Evolutionary conservation across 2,113 vertebrate genomes (phyloP).

Genomic region (Phylloscopus trochilus): DNA sequence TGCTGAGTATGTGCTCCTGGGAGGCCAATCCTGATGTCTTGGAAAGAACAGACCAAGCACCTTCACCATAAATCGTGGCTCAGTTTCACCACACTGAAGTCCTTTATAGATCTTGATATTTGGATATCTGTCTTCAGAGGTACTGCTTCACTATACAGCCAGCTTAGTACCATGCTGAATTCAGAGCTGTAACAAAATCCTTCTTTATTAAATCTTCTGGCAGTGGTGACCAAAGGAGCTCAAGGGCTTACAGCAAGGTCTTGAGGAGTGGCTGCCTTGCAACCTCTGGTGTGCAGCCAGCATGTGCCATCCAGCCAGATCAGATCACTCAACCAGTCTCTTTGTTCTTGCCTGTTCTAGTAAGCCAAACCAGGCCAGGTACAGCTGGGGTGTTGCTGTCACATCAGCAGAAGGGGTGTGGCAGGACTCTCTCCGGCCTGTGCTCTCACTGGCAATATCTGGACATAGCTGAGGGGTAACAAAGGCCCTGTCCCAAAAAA

Average conservation of each 20-base stretch:
- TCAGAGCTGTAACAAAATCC: background rate
- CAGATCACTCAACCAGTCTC: background rate
- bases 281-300: background rate
- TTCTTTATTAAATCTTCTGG: background rate
- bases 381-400: accelerated
- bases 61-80: background rate
- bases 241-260: background rate
- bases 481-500: background rate
- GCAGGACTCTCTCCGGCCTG: background rate
- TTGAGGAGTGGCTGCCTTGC: background rate
- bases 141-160: background rate
- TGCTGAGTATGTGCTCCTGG: background rate
- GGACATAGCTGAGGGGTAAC: background rate
- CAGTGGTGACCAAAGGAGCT: background rate
- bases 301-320: background rate
- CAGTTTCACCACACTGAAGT: background rate
- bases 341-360: background rate
- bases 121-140: background rate
- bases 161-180: background rate
- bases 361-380: accelerated
- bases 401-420: background rate
- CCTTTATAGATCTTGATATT: background rate
- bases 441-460: background rate
- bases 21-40: background rate
- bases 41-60: background rate